Evolutionary conservation across 2,888 invertebrate species (phyloP).

Genomic region (Lampropteryx suffumata): DNA sequence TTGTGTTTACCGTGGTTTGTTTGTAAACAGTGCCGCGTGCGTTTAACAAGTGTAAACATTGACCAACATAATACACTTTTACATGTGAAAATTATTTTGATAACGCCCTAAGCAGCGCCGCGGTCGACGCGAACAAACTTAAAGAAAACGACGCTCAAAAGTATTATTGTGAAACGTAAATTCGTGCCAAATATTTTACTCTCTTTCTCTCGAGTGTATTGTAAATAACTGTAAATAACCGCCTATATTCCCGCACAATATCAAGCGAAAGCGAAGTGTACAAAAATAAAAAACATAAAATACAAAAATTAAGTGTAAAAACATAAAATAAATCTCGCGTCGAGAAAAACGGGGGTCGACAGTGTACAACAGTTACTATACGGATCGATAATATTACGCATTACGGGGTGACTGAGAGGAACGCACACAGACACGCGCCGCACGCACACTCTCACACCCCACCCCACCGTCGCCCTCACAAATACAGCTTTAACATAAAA

Average conservation of each 20-base stretch:
- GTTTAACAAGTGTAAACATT: constrained; percentile 55
- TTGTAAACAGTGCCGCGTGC: constrained; percentile 78
- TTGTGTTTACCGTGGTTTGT: constrained; percentile 62
- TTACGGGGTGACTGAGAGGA: constrained; percentile 69
- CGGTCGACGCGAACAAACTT: constrained; percentile 26
- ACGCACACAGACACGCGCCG: constrained; percentile 53
- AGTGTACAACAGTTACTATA: constrained; percentile 70
- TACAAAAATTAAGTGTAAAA: constrained; percentile 49
- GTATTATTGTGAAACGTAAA: constrained; percentile 30
- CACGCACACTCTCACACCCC: constrained; percentile 56
- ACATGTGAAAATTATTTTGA: constrained; percentile 41
- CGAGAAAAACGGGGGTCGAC: constrained; percentile 62
- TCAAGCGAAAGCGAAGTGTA: constrained; percentile 24
- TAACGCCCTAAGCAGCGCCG: constrained; percentile 39
- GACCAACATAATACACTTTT: constrained; percentile 44
- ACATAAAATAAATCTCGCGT: constrained; percentile 58
- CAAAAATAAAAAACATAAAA: constrained; percentile 33
- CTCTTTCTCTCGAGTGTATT: constrained; percentile 15
- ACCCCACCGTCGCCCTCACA: constrained; percentile 50
- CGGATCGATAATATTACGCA: constrained; percentile 83
- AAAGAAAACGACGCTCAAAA: constrained; percentile 48
- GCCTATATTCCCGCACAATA: constrained; percentile 17
- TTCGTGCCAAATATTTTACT: constrained; percentile 50
- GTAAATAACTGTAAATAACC: constrained; percentile 27
- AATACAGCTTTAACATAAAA: constrained; percentile 77